phyloP scores from a whole-genome alignment of 2,797 vertebrate genomes.

The Podarcis siculus region DNA sequence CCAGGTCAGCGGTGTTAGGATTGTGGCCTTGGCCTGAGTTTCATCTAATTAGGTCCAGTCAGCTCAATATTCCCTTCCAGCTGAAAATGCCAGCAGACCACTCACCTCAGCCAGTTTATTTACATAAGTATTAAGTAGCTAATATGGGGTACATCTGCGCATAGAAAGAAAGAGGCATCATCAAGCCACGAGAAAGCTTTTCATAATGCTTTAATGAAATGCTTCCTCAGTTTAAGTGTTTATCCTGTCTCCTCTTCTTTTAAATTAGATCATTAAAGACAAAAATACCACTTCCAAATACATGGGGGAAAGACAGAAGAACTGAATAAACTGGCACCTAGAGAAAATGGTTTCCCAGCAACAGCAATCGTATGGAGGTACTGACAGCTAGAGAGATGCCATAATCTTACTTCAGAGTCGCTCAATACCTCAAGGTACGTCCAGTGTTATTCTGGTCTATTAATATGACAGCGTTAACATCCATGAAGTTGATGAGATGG shows the following conservation, averaged over 20 bases:
- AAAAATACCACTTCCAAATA: not conserved
- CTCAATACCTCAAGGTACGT: not conserved
- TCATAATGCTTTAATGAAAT: not conserved
- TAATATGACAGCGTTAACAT: not conserved
- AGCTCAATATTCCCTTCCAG: not conserved
- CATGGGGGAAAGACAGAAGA: not conserved
- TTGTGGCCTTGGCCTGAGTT: not conserved
- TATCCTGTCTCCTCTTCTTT: not conserved
- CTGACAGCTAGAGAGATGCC: not conserved
- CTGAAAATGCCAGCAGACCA: not conserved
- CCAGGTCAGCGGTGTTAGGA: no score
- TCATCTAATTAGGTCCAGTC: not conserved
- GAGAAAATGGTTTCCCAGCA: conserved; percentile 2
- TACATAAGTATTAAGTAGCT: not conserved
- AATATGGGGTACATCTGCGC: not conserved
- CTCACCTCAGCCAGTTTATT: not conserved
- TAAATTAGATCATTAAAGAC: not conserved
- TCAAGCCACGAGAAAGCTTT: not conserved
- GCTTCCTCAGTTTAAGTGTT: not conserved
- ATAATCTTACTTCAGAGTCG: not conserved
- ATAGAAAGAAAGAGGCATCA: not conserved
- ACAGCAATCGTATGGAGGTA: not conserved
- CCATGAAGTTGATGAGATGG: not conserved
- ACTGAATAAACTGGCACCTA: not conserved
- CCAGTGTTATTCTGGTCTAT: not conserved